Conservation (phyloP, 2,113 vertebrate species). For the Nyctibius bracteatus region DNA sequence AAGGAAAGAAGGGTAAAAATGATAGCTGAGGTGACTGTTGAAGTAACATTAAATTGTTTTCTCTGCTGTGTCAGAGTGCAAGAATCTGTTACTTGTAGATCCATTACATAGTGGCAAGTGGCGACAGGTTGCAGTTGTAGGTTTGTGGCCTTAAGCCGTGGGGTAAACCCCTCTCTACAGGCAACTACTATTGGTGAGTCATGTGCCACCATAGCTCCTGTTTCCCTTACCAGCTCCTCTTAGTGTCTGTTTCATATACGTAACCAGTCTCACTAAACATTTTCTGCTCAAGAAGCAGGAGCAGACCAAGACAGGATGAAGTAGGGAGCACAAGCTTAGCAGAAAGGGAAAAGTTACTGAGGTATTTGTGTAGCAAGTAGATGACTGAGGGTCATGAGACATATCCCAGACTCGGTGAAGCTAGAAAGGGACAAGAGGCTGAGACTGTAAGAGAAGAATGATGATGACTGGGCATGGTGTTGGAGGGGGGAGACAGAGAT, state of each 20-base stretch:
- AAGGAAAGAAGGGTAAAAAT: background rate
- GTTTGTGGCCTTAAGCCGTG: background rate
- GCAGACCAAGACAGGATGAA: background rate
- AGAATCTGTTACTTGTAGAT: background rate
- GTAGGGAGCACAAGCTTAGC: background rate
- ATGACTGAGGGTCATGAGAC: background rate
- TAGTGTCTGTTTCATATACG: background rate
- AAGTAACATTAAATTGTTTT: background rate
- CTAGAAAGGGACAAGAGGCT: background rate
- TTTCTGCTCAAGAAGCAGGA: background rate
- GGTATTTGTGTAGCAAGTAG: background rate
- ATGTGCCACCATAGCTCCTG: accelerated
- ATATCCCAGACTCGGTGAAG: background rate
- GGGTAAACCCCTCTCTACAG: background rate
- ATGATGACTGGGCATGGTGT: background rate
- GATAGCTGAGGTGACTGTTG: background rate
- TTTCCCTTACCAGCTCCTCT: background rate
- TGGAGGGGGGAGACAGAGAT: background rate
- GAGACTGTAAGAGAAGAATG: background rate
- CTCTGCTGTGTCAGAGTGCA: background rate
- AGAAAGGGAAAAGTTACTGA: background rate
- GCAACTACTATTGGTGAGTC: background rate
- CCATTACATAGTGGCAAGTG: background rate
- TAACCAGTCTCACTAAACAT: background rate
- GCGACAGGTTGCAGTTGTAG: background rate